Percentiles rank a stretch among this genome's conserved stretches.
Conservation (phyloP, 2,888 invertebrate species). For the Pseudococcus longispinus region DNA sequence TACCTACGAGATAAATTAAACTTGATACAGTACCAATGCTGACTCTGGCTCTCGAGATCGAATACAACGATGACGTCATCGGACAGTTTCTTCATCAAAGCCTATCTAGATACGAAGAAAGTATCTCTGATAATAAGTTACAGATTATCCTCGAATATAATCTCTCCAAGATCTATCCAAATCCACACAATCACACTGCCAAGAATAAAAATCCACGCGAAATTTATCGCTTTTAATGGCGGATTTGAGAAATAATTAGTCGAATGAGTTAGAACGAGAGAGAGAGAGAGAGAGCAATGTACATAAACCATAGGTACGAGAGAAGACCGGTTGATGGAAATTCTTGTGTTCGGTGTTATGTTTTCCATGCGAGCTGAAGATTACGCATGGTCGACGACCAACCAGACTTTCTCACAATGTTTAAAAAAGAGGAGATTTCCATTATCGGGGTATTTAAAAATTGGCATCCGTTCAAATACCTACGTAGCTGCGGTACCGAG, state of each 20-base stretch:
- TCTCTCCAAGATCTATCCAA: no score
- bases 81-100: no score
- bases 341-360: not conserved
- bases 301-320: not conserved
- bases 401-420: not conserved
- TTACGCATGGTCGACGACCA: not conserved
- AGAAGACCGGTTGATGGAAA: not conserved
- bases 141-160: not conserved
- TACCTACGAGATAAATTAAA: not conserved
- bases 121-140: not conserved
- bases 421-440: constrained; percentile 16
- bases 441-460: constrained; percentile 20
- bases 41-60: not conserved
- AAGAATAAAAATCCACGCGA: not conserved
- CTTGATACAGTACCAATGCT: not conserved
- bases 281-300: not conserved
- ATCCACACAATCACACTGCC: no score
- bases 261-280: not conserved
- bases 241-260: not conserved
- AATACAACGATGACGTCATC: not conserved
- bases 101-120: no score
- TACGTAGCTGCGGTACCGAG: not conserved
- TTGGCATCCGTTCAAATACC: constrained; percentile 17
- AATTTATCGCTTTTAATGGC: not conserved
- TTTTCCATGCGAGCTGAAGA: not conserved